A percentile compares a stretch with the other conserved stretches of the same genome.
Conservation (phyloP, 2,797 vertebrate genomes). For the Poecilia wingei region DNA sequence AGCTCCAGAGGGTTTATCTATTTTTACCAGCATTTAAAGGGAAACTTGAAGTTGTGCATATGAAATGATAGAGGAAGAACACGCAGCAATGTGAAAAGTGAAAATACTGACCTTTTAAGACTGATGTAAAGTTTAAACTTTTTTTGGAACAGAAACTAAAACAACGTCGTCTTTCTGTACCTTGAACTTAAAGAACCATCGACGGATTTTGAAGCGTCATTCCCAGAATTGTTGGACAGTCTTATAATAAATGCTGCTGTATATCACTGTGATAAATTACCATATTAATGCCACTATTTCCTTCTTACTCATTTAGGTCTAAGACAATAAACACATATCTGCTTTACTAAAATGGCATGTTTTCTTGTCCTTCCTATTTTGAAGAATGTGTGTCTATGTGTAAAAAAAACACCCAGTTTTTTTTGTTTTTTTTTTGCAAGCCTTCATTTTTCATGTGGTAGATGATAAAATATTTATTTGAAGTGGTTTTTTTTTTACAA, state of each 20-base stretch:
- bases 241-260: too few species aligned
- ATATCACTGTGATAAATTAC: neutral
- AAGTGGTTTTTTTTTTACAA: neutral
- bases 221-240: neutral
- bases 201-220: neutral
- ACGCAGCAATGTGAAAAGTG: neutral
- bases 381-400: neutral
- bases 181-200: neutral
- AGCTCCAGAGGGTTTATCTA: slow-evolving; percentile 63
- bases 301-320: neutral
- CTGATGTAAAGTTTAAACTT: neutral
- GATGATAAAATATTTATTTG: neutral
- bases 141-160: neutral
- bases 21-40: slow-evolving; percentile 67
- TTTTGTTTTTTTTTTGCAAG: neutral
- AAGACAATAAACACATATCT: neutral
- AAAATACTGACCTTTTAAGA: neutral
- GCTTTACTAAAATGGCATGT: neutral
- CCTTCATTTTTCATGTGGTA: neutral
- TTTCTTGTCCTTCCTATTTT: neutral
- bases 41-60: slow-evolving; percentile 20
- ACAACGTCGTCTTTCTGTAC: neutral
- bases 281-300: neutral
- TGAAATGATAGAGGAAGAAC: slow-evolving; percentile 30
- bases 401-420: neutral